A percentile compares a stretch with the other conserved stretches of the same genome.
phyloP scores from a whole-genome alignment of 2,797 vertebrate genomes.

The Danio aesculapii region DNA sequence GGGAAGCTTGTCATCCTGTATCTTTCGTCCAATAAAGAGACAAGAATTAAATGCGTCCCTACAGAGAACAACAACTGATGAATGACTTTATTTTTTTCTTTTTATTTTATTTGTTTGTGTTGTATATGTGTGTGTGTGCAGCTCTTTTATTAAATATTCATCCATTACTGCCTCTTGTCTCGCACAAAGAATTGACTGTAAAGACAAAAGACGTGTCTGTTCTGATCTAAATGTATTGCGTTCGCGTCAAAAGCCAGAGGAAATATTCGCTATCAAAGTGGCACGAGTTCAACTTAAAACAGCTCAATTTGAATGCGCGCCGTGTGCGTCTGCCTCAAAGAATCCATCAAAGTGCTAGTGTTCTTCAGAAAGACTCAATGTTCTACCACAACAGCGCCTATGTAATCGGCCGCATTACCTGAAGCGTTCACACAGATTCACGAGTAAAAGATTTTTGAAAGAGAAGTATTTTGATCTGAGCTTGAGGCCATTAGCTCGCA shows the following conservation, averaged over 20 bases:
- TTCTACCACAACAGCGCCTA: slow-evolving; percentile 49
- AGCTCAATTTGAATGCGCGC: slow-evolving; percentile 46
- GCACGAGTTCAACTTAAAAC: slow-evolving; percentile 44
- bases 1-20: not conserved
- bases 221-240: slow-evolving; percentile 63
- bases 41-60: slow-evolving; percentile 15
- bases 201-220: slow-evolving; percentile 73
- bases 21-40: slow-evolving; percentile 23
- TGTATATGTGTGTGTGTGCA: slow-evolving; percentile 11
- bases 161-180: slow-evolving; percentile 66
- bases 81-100: slow-evolving; percentile 7
- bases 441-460: slow-evolving; percentile 22
- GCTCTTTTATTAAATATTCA: slow-evolving; percentile 62
- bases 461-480: slow-evolving; percentile 42
- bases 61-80: slow-evolving; percentile 22
- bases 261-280: slow-evolving; percentile 65
- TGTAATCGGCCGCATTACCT: slow-evolving; percentile 52
- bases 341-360: slow-evolving; percentile 57
- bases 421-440: slow-evolving; percentile 40
- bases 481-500: slow-evolving; percentile 64
- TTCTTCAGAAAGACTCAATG: slow-evolving; percentile 50
- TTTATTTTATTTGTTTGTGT: slow-evolving; percentile 17
- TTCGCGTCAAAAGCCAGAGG: slow-evolving; percentile 59
- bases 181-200: slow-evolving; percentile 69
- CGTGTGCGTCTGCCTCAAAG: slow-evolving; percentile 46